Base-by-base conservation (phyloP, 2,113 vertebrate genomes). In the Salvator merianae region DNA sequence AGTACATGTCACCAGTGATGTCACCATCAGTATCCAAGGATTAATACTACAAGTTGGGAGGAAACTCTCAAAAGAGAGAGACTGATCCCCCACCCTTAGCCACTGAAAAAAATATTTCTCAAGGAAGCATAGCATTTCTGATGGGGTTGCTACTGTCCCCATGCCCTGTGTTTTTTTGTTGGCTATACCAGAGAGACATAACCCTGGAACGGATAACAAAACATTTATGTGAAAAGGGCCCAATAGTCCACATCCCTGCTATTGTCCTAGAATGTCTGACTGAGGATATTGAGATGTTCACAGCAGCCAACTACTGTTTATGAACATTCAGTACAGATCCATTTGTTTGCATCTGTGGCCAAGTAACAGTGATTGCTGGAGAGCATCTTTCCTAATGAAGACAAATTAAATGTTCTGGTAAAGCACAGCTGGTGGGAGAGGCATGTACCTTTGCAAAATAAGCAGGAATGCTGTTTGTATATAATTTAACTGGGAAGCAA, bases 371-470 rank as follows among this genome's bases (percentile, higher is more conserved):
- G 88, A 86, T 82, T 78, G 43, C 87, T 88, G 93, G 91, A 90
- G 84, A 91, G 10, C 82, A 86, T 91, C 66, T 89, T 85, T 91
- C 84, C 78, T 88, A 87, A 91, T 40, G 66, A 90, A 90, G 78
- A 87, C 66, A 74, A 90, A 93, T 92, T 92, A 93, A 92, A 30
- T 88, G 47, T 83, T 88, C 78, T 76, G 76, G 79, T 90, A 89
- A 89, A 72, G 7, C 14, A 78, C 90, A 85, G 79, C 75, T 22
- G 75, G 30, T 20, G 26, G 69, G 4, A 65, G 53, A 89, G 81
- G 65, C 47, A 81, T 43, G 50, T 26, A 43, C 5, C 1, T 30
- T 84, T 72, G n/a, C 77, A 88, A 75, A 90, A 53, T 47, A 83
- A 91, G 34, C 20, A 40, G 36, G 73, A 28, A 69, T 79, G n/a